Evolutionary conservation across 2,888 invertebrate species (phyloP).

Genomic region (Loripinus fragilis): DNA sequence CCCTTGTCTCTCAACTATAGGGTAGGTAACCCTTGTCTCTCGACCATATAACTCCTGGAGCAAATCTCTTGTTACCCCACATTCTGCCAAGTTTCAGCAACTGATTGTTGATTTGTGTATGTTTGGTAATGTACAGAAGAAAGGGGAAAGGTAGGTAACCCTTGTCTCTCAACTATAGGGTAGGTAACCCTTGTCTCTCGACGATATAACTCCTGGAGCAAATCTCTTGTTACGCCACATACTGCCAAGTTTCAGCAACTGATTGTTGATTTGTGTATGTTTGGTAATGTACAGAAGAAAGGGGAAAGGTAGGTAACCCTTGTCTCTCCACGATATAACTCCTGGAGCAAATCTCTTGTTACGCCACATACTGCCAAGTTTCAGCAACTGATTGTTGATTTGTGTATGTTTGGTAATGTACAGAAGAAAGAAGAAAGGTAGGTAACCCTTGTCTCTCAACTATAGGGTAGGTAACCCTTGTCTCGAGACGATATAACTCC

Average conservation of each 20-base stretch:
- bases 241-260: conserved; percentile 57
- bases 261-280: conserved; percentile 71
- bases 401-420: conserved; percentile 76
- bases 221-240: conserved; percentile 53
- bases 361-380: conserved; percentile 56
- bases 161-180: no score
- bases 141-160: conserved; percentile 77
- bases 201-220: conserved; percentile 52
- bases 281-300: conserved; percentile 77
- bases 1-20: no score
- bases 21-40: conserved; percentile 59
- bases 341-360: conserved; percentile 45
- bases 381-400: conserved; percentile 63
- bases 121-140: conserved; percentile 77
- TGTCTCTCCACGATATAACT: no score
- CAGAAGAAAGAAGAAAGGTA: conserved; percentile 78
- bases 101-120: conserved; percentile 70
- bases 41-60: conserved; percentile 58
- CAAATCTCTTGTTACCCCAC: conserved; percentile 44
- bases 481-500: no score
- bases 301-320: conserved; percentile 77
- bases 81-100: conserved; percentile 57
- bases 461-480: no score
- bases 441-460: no score
- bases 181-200: conserved; percentile 61